Percentiles rank a stretch among this genome's conserved stretches.
These are phyloP conservation scores for Channa striata DNA, from an alignment of 2,797 vertebrate species.

Conservation along the genomic window DNA sequence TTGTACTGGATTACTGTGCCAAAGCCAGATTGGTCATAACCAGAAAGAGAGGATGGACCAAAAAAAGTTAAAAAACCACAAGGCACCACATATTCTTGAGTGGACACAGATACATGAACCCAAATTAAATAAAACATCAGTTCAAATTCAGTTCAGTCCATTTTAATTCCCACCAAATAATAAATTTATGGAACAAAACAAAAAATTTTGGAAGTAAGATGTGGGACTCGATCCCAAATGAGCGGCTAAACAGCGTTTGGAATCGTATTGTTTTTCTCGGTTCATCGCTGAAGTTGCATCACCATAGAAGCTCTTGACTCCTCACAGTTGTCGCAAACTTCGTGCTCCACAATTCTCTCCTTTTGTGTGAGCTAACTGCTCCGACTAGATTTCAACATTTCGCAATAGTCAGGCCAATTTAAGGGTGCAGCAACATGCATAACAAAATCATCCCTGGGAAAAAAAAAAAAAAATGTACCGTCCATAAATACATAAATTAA, in stretches of 20 bases:
- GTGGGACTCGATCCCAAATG: constrained; percentile 4
- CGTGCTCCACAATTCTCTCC: constrained; percentile 37
- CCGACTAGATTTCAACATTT: constrained; percentile 54
- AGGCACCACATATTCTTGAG: not conserved
- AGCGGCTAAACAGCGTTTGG: constrained; percentile 33
- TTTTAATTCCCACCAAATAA: not conserved
- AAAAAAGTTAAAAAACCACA: too few relatives aligned
- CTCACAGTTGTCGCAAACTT: constrained; percentile 53
- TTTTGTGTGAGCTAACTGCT: constrained; percentile 55
- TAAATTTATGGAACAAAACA: constrained; percentile 16
- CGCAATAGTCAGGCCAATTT: constrained; percentile 72
- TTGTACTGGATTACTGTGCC: not conserved
- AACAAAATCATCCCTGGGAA: constrained; percentile 77
- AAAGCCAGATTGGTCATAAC: not conserved
- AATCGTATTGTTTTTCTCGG: constrained; percentile 33
- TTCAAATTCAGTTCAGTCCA: too few relatives aligned
- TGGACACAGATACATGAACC: too few relatives aligned
- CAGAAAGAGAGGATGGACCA: too few relatives aligned
- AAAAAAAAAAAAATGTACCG: constrained; percentile 63
- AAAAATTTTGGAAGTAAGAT: too few relatives aligned
- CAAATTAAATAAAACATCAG: too few relatives aligned
- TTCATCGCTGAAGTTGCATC: constrained; percentile 63
- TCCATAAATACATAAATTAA: constrained; percentile 89
- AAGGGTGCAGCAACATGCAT: constrained; percentile 69
- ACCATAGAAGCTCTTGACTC: constrained; percentile 54